Evolutionary conservation across 2,113 vertebrate species (phyloP), one percentile per base, ranked within the genome.

Genomic region (Oriolus oriolus): DNA sequence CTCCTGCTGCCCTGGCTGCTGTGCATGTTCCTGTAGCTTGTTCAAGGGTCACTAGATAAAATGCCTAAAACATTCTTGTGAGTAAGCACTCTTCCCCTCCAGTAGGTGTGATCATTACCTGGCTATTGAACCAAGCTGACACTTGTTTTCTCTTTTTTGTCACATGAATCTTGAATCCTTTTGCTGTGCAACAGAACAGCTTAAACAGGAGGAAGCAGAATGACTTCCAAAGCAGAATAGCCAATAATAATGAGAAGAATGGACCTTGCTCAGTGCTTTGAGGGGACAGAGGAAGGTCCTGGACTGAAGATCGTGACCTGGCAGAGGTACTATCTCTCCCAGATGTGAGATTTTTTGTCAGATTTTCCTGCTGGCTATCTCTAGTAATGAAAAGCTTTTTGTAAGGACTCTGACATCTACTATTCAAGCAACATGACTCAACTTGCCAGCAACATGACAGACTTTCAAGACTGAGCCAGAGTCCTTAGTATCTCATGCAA

Each of bases 241-340:
- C 15, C 18, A 28, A 13, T 28, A 57, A 57, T 5, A 81, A 9
- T 31, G 33, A 30, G 23, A 49, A 70, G 35, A 81, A 41, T 16
- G 20, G n/a, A 71, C 15, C 9, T 85, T 0, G 0, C 4, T 70
- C 65, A 41, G 27, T 52, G 22, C 7, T 82, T 56, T 60, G 13
- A 60, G 11, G 6, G 4, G 24, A 39, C 26, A 7, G 5, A 61
- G 5, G 17, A 68, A 47, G 8, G 9, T 52, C 81, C 44, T 87
- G 24, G 35, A 10, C 42, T 89, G 44, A 41, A 89, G 27, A 49
- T 54, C 17, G 26, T 66, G 52, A 60, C 30, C 42, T 54, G 31
- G 16, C 5, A 84, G 30, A 63, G 30, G 24, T 28, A 8, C 2
- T 26, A 18, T 14, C 8, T 75, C 23, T 17, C 7, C 8, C 5